These are phyloP conservation scores for Drosophila melanogaster DNA, from an alignment of 1,140 invertebrate genomes.

Conservation along the genomic window DNA sequence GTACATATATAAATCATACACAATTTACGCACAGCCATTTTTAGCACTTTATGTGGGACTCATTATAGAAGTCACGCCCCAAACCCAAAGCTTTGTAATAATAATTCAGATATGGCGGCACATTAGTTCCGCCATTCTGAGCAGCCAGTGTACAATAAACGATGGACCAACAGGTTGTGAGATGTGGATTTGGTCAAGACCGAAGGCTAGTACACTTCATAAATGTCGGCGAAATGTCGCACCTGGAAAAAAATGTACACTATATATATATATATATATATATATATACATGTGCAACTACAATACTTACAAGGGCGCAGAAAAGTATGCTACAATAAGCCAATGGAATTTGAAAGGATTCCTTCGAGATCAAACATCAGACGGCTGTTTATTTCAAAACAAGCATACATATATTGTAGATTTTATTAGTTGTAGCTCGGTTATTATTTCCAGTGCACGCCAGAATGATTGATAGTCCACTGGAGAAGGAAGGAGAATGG, in stretches of 20 bases:
- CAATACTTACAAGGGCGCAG: too few relatives aligned
- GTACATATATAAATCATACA: constrained; percentile 51
- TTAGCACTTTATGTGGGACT: constrained; percentile 2
- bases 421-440: background rate
- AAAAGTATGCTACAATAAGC: too few relatives aligned
- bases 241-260: constrained; percentile 22
- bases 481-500: constrained; percentile 2
- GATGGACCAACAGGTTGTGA: constrained; percentile 70
- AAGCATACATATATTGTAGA: too few relatives aligned
- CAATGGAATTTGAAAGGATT: too few relatives aligned
- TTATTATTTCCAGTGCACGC: constrained; percentile 2
- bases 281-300: too few relatives aligned
- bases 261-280: too few relatives aligned
- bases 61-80: constrained; percentile 26
- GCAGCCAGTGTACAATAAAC: constrained; percentile 56
- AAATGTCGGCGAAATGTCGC: constrained; percentile 48
- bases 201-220: constrained; percentile 55
- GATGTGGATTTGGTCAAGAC: constrained; percentile 51
- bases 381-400: too few relatives aligned
- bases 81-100: constrained; percentile 60
- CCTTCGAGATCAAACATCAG: too few relatives aligned
- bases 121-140: constrained; percentile 77
- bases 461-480: constrained; percentile 18
- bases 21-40: constrained; percentile 56
- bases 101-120: constrained; percentile 75